Percentiles rank a stretch among this genome's conserved stretches.
Evolutionary conservation across 2,113 vertebrate genomes (phyloP).

Genomic region (Bubo blakistoni): DNA sequence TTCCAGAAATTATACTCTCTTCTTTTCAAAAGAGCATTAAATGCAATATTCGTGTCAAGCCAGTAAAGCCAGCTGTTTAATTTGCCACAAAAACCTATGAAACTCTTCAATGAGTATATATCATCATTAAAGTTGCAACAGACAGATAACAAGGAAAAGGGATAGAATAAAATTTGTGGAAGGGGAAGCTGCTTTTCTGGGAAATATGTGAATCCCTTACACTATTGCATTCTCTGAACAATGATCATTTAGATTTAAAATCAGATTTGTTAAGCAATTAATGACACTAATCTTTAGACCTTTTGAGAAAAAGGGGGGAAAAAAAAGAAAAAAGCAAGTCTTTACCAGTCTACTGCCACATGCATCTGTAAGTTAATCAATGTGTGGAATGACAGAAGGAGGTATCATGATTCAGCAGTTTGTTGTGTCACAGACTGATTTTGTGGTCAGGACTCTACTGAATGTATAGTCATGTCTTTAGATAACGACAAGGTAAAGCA

Average conservation of each 20-base stretch:
- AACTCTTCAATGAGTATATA: not conserved
- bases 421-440: not conserved
- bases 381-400: not conserved
- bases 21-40: not conserved
- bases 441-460: not conserved
- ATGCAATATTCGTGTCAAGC: not conserved
- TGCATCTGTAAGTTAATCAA: not conserved
- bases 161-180: not conserved
- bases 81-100: not conserved
- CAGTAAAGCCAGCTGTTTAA: not conserved
- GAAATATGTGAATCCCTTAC: not conserved
- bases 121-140: not conserved
- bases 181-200: not conserved
- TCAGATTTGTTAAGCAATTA: not conserved
- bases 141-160: not conserved
- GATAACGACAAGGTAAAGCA: not conserved
- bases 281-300: not conserved
- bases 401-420: not conserved
- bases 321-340: not conserved
- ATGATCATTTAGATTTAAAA: not conserved
- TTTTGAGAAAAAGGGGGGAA: not conserved
- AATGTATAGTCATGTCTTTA: not conserved
- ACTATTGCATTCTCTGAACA: not conserved
- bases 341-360: not conserved
- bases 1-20: not conserved